These are phyloP conservation scores for Ganaspis brasiliensis DNA, from an alignment of 2,888 invertebrate species.

Conservation along the genomic window DNA sequence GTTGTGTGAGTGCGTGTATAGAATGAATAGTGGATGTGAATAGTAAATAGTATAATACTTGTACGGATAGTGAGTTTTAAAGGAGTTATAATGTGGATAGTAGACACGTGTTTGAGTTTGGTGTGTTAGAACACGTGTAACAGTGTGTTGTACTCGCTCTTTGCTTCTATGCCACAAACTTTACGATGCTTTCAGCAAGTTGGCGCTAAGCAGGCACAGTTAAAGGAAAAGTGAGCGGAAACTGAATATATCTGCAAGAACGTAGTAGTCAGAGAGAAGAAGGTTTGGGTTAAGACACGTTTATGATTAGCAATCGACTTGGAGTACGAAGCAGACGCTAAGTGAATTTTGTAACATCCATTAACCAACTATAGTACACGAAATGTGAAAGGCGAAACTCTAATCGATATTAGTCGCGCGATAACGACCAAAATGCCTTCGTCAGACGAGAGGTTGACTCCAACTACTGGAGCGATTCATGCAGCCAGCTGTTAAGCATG, in stretches of 20 bases:
- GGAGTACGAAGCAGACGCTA: conserved; percentile 45
- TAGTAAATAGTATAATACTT: conserved; percentile 9
- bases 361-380: conserved; percentile 27
- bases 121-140: conserved; percentile 23
- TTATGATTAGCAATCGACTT: conserved; percentile 60
- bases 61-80: conserved; percentile 23
- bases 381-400: conserved; percentile 34
- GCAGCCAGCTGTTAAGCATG: background rate
- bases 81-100: conserved; percentile 29
- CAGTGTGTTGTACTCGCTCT: conserved; percentile 37
- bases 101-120: conserved; percentile 32
- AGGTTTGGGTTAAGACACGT: conserved; percentile 45
- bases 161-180: conserved; percentile 60
- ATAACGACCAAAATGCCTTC: conserved; percentile 31
- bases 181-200: conserved; percentile 68
- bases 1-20: too few relatives aligned
- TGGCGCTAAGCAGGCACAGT: conserved; percentile 63
- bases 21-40: background rate
- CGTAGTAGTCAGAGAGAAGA: background rate
- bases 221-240: conserved; percentile 53
- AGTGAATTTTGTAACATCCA: conserved; percentile 55
- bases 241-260: conserved; percentile 30
- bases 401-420: conserved; percentile 32
- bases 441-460: conserved; percentile 27
- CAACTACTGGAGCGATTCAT: conserved; percentile 36